Base-by-base conservation (phyloP, 2,797 vertebrate genomes). In the Eupleurogrammus muticus region DNA sequence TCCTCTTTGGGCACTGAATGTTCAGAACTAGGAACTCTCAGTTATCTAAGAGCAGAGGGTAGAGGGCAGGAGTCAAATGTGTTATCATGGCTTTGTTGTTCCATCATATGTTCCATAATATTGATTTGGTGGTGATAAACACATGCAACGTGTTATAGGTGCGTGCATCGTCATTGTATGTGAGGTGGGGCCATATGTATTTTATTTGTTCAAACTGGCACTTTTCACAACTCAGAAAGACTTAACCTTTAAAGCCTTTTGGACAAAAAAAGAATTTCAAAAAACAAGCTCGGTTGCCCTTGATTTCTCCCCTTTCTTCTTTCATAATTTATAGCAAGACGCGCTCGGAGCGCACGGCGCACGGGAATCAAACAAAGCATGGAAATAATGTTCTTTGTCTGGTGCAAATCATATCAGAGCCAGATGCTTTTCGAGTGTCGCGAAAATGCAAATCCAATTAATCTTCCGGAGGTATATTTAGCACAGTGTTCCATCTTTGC, bases 1-100 rank as follows among this genome's bases (percentile, higher is more conserved):
- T 20, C 20, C 52, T 42, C 47, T 65, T 56, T 52, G 55, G 63
- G 80, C 78, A 86, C 78, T 80, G 13, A 70, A 85, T 80, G 80
- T 87, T 77, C 70, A 87, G 55, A 79, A 76, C 66, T 54, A 5
- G 34, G 53, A 47, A 19, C 21, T 54, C 7, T 2, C 23, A 57
- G 56, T 71, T 65, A 58, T 20, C 60, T 66, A 69, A 72, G 12
- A 57, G 11, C 1, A 36, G 19, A 9, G 49, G 6, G 28, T n/a
- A 1, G 51, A 21, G 35, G 47, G 8, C 6, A 4, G 5, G 44
- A 47, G 48, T 23, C 42, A 38, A 0, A 61, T 5, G 9, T 20
- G 17, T 11, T 20, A 63, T 48, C 11, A 46, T 38, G 49, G 5
- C 16, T 5, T 12, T 44, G 24, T 34, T 10, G 11, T 4, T 23